Evolutionary conservation across 1,140 invertebrate species (phyloP).

Genomic region (Phenacoccus solenopsis): DNA sequence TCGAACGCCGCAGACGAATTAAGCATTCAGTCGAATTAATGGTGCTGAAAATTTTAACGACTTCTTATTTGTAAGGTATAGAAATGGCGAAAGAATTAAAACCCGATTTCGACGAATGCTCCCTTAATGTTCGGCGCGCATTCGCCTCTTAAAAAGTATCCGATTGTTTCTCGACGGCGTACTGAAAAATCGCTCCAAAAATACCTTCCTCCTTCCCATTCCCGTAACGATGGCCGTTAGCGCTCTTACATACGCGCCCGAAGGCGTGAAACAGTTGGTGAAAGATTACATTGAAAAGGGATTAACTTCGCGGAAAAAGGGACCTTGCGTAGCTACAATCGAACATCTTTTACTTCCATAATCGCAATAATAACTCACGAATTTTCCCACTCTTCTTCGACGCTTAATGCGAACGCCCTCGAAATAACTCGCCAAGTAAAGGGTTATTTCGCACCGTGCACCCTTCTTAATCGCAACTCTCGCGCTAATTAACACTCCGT

Average conservation of each 20-base stretch:
- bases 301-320: not conserved
- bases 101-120: not conserved
- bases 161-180: not conserved
- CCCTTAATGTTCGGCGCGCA: not conserved
- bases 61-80: slow-evolving; percentile 3
- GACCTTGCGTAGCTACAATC: not conserved
- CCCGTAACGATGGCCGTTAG: not conserved
- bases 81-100: not conserved
- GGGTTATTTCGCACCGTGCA: not conserved
- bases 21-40: not conserved
- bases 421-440: not conserved
- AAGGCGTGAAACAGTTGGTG: not conserved
- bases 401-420: not conserved
- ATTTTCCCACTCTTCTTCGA: not conserved
- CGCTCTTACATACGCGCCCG: not conserved
- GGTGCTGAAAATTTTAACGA: not conserved
- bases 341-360: not conserved
- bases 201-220: not conserved
- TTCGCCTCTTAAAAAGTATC: not conserved
- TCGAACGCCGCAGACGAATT: not conserved
- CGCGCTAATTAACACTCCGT: not conserved
- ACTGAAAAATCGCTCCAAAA: not conserved
- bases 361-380: not conserved
- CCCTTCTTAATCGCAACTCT: not conserved
- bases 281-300: not conserved